Evolutionary conservation across 2,113 vertebrate species (phyloP).

Genomic region (Clarias macrocephalus): DNA sequence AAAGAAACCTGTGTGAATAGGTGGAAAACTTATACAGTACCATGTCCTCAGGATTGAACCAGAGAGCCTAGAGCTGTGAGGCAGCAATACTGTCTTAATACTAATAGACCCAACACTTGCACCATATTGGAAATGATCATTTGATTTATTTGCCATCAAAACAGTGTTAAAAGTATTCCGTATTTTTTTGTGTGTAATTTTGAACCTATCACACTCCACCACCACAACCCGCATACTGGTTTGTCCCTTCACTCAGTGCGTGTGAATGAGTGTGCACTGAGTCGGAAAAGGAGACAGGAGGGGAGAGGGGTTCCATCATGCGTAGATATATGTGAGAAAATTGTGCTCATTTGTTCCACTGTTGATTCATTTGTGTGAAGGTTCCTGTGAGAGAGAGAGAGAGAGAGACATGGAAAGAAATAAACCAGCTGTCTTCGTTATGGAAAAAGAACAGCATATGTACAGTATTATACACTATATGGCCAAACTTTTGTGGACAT

Average conservation of each 20-base stretch:
- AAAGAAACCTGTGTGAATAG: background rate
- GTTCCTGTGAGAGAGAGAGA: slow-evolving; percentile 37
- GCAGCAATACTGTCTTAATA: no score
- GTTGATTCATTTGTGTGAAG: slow-evolving; percentile 73
- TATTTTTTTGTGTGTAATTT: background rate
- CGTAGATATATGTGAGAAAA: slow-evolving; percentile 65
- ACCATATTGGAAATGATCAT: background rate
- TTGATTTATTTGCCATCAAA: background rate
- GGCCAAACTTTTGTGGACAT: background rate
- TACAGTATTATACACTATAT: background rate
- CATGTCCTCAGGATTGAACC: background rate
- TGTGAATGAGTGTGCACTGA: slow-evolving; percentile 32
- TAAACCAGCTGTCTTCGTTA: slow-evolving; percentile 12
- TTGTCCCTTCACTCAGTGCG: slow-evolving; percentile 45
- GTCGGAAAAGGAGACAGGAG: slow-evolving; percentile 36
- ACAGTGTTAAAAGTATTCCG: background rate
- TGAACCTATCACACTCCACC: background rate
- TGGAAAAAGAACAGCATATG: background rate
- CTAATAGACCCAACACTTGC: background rate
- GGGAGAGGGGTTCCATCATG: slow-evolving; percentile 54
- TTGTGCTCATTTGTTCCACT: slow-evolving; percentile 63
- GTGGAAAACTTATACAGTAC: background rate
- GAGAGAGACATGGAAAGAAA: background rate
- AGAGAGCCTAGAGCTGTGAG: background rate
- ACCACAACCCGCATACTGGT: slow-evolving; percentile 24